phyloP scores from a whole-genome alignment of 2,113 vertebrate species.

The Zapornia atra region DNA sequence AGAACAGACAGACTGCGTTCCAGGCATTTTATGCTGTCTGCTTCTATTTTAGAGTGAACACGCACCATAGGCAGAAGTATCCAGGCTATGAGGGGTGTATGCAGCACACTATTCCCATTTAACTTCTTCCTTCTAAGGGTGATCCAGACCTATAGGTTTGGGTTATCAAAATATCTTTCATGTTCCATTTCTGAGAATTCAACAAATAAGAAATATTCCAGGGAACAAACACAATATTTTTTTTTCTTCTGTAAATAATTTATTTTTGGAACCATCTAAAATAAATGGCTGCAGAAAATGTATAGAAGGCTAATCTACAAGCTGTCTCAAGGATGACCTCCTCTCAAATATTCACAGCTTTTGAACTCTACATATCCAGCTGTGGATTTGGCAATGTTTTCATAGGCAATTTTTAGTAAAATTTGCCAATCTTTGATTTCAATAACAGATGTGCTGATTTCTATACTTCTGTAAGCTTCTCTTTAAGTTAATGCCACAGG shows the following conservation, averaged over 20 bases:
- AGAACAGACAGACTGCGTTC: slow-evolving; percentile 7
- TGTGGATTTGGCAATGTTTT: neutral
- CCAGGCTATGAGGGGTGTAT: neutral
- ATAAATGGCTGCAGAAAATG: neutral
- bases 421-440: neutral
- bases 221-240: neutral
- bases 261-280: neutral
- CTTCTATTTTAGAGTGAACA: neutral
- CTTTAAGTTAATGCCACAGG: neutral
- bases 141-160: neutral
- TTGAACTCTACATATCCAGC: neutral
- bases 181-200: neutral
- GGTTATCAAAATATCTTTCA: neutral
- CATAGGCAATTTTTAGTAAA: neutral
- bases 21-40: slow-evolving; percentile 46
- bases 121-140: neutral
- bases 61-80: neutral
- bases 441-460: neutral
- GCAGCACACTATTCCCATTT: neutral
- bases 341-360: neutral
- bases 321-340: neutral
- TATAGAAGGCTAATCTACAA: neutral
- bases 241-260: neutral
- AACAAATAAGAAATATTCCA: neutral
- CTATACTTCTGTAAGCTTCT: neutral